A percentile compares a stretch with the other conserved stretches of the same genome.
phyloP scores from a whole-genome alignment of 2,797 vertebrate species.

The Helarctos malayanus region DNA sequence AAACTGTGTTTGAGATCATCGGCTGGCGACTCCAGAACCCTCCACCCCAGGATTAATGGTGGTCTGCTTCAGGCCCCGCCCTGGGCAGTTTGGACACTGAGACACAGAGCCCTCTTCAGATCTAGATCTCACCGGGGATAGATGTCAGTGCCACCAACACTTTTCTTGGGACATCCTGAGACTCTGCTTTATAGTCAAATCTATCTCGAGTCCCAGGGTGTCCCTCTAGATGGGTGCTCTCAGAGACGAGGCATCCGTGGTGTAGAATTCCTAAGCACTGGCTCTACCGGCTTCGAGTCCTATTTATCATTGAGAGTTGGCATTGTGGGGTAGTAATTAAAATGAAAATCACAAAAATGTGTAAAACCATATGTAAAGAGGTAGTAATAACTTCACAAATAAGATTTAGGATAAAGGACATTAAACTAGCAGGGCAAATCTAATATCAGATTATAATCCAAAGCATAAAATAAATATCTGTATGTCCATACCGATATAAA shows the following conservation, averaged over 20 bases:
- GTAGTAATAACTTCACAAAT: neutral
- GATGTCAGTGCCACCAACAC: too few species aligned
- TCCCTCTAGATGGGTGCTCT: neutral
- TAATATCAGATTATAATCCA: neutral
- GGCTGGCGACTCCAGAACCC: neutral
- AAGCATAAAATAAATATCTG: constrained; percentile 18
- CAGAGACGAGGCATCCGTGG: neutral
- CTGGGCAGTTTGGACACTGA: neutral
- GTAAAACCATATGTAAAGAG: neutral
- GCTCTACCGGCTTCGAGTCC: neutral
- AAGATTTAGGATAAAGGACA: neutral
- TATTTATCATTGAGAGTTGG: neutral
- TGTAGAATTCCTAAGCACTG: neutral
- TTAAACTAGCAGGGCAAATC: neutral
- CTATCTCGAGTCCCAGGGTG: neutral
- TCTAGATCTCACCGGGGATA: neutral
- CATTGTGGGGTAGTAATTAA: neutral
- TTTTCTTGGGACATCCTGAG: neutral
- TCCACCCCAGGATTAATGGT: accelerated
- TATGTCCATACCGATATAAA: neutral
- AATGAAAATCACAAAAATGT: neutral
- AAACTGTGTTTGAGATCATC: neutral
- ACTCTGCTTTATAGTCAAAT: neutral
- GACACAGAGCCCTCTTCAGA: neutral
- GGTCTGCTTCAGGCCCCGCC: neutral